These are phyloP conservation scores for Chaetodon auriga DNA, from an alignment of 2,113 vertebrate genomes.

Conservation along the genomic window DNA sequence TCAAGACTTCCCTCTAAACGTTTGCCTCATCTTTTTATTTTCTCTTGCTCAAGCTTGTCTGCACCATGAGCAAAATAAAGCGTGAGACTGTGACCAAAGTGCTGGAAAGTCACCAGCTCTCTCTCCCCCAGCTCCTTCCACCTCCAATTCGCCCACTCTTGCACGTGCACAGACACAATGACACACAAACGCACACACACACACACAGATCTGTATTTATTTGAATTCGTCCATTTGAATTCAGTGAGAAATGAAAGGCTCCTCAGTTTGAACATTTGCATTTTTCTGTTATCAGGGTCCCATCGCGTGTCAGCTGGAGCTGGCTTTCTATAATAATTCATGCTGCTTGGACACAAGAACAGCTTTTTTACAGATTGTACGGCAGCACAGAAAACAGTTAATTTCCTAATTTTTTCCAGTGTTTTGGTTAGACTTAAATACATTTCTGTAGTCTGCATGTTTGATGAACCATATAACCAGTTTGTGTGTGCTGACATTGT, in stretches of 20 bases:
- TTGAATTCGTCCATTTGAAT: conserved; percentile 68
- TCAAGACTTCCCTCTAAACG: conserved; percentile 13
- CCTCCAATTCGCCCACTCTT: conserved; percentile 8
- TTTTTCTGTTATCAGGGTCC: conserved; percentile 56
- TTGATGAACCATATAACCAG: conserved; percentile 2
- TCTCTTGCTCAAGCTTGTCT: conserved; percentile 27
- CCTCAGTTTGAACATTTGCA: conserved; percentile 68
- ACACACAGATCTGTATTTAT: conserved; percentile 44
- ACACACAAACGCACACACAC: background rate
- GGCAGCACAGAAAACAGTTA: background rate
- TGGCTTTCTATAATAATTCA: conserved; percentile 9
- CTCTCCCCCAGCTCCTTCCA: background rate
- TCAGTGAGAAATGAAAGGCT: conserved; percentile 57
- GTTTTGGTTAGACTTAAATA: background rate
- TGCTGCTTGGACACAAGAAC: conserved; percentile 23
- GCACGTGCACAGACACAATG: background rate
- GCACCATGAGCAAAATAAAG: conserved; percentile 24
- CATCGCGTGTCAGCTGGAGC: conserved; percentile 59
- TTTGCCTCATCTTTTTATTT: conserved; percentile 10
- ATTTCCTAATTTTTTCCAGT: conserved; percentile 1
- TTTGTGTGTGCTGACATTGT: conserved; percentile 46
- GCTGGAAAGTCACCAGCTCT: conserved; percentile 49
- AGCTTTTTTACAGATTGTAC: background rate
- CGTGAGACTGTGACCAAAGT: conserved; percentile 32
- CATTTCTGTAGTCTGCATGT: conserved; percentile 9